Percentiles rank a stretch among this genome's conserved stretches.
Evolutionary conservation across 1,140 invertebrate genomes (phyloP).

Genomic region (Platyscapa corneri): DNA sequence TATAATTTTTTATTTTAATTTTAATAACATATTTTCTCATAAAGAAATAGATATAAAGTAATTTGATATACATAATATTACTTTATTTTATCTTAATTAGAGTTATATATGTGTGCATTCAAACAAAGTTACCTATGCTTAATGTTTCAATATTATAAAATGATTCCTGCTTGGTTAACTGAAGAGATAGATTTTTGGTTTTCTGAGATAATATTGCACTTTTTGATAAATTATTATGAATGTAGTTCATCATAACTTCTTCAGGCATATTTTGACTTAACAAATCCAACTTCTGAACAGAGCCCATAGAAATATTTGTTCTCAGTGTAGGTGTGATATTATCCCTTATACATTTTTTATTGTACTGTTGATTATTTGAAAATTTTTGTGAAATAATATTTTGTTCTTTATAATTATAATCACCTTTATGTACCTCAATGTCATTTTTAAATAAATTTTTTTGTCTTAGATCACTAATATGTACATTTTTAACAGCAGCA

Average conservation of each 20-base stretch:
- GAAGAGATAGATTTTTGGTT: neutral
- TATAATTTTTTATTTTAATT: neutral
- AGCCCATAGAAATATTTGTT: neutral
- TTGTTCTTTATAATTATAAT: neutral
- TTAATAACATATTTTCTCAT: neutral
- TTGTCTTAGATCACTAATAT: neutral
- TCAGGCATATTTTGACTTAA: neutral
- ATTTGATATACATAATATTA: neutral
- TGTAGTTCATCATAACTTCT: neutral
- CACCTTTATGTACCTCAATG: neutral
- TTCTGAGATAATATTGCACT: neutral
- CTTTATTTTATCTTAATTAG: neutral
- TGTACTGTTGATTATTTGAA: neutral
- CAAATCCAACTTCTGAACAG: neutral
- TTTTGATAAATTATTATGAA: neutral
- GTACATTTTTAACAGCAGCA: neutral
- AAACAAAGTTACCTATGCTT: slow-evolving; percentile 22
- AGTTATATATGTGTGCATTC: neutral
- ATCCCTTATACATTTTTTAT: neutral
- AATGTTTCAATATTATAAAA: neutral
- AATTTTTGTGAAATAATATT: neutral
- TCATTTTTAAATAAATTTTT: neutral
- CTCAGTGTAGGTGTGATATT: neutral
- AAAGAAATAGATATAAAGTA: neutral
- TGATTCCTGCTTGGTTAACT: neutral